A percentile compares a stretch with the other conserved stretches of the same genome.
These are phyloP conservation scores for Lacanobia oleracea DNA, from an alignment of 2,888 invertebrate genomes.

Conservation along the genomic window DNA sequence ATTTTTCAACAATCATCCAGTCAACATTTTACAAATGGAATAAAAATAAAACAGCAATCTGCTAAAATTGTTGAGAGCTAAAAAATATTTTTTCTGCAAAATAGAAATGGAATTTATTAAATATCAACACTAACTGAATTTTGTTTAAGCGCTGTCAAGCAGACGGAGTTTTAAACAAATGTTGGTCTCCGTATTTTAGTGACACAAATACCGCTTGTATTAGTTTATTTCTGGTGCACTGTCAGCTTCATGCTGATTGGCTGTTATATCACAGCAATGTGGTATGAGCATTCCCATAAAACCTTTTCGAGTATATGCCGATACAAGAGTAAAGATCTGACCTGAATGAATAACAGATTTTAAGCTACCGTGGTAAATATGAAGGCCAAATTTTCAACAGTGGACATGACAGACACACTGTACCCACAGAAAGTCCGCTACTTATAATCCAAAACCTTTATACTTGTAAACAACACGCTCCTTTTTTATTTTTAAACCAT, in stretches of 20 bases:
- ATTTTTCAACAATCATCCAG: background rate
- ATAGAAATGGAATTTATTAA: conserved; percentile 6
- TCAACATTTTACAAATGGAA: background rate
- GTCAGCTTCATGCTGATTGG: too few species aligned
- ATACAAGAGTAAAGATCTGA: background rate
- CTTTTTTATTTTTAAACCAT: conserved; percentile 69
- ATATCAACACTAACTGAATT: conserved; percentile 19
- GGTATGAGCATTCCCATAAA: too few species aligned
- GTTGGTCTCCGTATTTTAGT: background rate
- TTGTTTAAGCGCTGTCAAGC: conserved; percentile 11
- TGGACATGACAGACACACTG: background rate
- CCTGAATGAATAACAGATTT: background rate
- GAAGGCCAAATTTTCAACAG: too few species aligned
- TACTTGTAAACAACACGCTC: conserved; percentile 58
- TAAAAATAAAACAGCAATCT: conserved; percentile 4
- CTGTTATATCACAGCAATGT: too few species aligned
- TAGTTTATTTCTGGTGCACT: background rate
- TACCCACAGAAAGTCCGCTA: conserved; percentile 17
- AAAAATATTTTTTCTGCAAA: conserved; percentile 2
- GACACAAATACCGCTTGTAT: background rate
- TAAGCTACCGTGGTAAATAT: too few species aligned
- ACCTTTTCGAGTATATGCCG: background rate
- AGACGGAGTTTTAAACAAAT: conserved; percentile 1
- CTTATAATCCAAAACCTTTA: conserved; percentile 34
- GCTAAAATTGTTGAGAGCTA: background rate